phyloP scores from a whole-genome alignment of 2,113 vertebrate species.

The Leptobrachium ailaonicum region DNA sequence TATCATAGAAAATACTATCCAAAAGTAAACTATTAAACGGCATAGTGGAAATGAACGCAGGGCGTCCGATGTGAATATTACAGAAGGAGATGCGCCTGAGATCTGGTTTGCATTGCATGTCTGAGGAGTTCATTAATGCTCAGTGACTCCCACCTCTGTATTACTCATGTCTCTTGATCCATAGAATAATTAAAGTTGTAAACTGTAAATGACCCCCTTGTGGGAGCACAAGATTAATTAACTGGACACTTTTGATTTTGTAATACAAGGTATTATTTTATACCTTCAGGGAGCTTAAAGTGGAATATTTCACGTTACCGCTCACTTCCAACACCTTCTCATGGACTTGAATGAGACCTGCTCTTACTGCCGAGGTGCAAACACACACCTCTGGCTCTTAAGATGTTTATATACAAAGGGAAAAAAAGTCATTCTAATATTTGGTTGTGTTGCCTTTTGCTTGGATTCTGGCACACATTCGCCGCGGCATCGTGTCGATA shows the following conservation, averaged over 20 bases:
- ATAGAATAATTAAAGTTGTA: conserved; percentile 13
- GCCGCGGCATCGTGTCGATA: too few species aligned
- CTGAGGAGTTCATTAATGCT: conserved; percentile 18
- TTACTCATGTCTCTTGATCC: conserved; percentile 20
- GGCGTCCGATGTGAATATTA: neutral
- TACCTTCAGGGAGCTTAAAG: neutral
- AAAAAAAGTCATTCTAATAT: too few species aligned
- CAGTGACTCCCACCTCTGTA: conserved; percentile 18
- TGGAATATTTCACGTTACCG: neutral
- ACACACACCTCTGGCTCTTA: too few species aligned
- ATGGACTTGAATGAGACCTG: too few species aligned
- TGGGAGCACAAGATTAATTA: conserved; percentile 5
- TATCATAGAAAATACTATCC: neutral
- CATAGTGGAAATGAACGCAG: conserved; percentile 3
- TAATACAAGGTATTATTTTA: neutral
- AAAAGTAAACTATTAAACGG: neutral
- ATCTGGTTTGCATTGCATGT: conserved; percentile 8
- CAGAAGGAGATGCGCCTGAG: neutral
- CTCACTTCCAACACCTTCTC: too few species aligned
- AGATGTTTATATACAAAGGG: too few species aligned
- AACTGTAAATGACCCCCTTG: conserved; percentile 21
- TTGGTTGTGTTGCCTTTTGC: too few species aligned
- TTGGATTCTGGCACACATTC: too few species aligned
- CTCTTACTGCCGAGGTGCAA: too few species aligned
- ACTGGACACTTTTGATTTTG: conserved; percentile 10